phyloP scores from a whole-genome alignment of 1,140 invertebrate genomes.

The Scaptomyza pallida region DNA sequence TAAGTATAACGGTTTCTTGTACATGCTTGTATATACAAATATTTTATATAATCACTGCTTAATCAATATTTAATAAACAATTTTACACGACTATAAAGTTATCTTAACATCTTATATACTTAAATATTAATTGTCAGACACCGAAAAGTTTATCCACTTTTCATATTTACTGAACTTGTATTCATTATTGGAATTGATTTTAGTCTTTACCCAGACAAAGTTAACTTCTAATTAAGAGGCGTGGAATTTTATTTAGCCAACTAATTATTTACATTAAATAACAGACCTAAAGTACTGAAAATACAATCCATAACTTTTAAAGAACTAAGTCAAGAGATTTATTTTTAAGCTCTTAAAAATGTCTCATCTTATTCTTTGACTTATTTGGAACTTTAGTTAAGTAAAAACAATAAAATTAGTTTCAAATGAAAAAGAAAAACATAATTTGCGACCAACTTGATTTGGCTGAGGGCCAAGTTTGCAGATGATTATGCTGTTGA shows the following conservation, averaged over 20 bases:
- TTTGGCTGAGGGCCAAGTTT: neutral
- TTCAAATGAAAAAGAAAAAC: neutral
- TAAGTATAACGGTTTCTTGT: neutral
- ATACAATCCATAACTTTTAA: too few relatives aligned
- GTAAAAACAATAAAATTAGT: neutral
- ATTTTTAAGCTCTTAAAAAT: neutral
- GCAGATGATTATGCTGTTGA: neutral
- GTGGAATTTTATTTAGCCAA: too few relatives aligned
- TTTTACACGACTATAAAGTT: neutral
- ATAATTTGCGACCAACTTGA: neutral
- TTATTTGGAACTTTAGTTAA: neutral
- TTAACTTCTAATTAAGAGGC: too few relatives aligned
- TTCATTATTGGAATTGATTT: too few relatives aligned
- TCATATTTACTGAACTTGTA: too few relatives aligned
- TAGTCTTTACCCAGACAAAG: too few relatives aligned
- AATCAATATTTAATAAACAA: constrained; percentile 21
- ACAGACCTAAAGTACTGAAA: too few relatives aligned
- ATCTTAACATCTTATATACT: too few relatives aligned
- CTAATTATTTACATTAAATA: too few relatives aligned
- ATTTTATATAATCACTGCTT: constrained; percentile 19
- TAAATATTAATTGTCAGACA: neutral
- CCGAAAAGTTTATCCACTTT: too few relatives aligned
- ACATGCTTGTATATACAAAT: constrained; percentile 30
- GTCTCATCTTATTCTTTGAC: too few relatives aligned
- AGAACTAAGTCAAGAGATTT: neutral